A percentile compares a stretch with the other conserved stretches of the same genome.
Evolutionary conservation across 1,140 invertebrate genomes (phyloP).

Genomic region (Pogonomyrmex californicus): DNA sequence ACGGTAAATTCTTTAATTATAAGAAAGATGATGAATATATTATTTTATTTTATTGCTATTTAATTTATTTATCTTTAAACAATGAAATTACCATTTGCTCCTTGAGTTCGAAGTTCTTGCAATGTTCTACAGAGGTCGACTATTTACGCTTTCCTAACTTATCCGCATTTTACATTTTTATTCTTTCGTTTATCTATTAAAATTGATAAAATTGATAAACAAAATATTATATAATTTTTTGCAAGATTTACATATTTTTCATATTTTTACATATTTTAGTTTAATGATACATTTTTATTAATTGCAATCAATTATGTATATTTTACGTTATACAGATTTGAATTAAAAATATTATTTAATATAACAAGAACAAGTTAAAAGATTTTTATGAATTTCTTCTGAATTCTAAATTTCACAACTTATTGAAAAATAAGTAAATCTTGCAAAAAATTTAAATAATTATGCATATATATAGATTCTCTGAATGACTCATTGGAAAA

Average conservation of each 20-base stretch:
- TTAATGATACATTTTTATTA: background rate
- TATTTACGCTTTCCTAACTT: slow-evolving; percentile 7
- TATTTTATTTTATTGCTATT: background rate
- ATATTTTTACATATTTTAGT: too few species aligned
- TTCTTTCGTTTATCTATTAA: background rate
- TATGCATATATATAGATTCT: background rate
- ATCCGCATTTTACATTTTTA: background rate
- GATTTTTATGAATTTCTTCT: background rate
- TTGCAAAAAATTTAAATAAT: background rate
- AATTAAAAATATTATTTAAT: background rate
- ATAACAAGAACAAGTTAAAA: background rate
- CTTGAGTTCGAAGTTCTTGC: background rate
- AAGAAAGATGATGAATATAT: background rate
- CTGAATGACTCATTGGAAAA: background rate
- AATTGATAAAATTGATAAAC: background rate
- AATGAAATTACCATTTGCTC: slow-evolving; percentile 35
- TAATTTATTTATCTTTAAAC: background rate
- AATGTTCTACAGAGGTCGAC: slow-evolving; percentile 38
- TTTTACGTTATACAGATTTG: too few species aligned
- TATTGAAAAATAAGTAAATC: background rate
- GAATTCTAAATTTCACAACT: background rate
- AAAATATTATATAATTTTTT: too few species aligned
- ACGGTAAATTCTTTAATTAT: background rate
- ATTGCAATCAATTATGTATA: background rate
- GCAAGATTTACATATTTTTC: too few species aligned